A percentile compares a stretch with the other conserved stretches of the same genome.
Conservation (phyloP, 2,888 invertebrate species). For the Diarsia mendica region DNA sequence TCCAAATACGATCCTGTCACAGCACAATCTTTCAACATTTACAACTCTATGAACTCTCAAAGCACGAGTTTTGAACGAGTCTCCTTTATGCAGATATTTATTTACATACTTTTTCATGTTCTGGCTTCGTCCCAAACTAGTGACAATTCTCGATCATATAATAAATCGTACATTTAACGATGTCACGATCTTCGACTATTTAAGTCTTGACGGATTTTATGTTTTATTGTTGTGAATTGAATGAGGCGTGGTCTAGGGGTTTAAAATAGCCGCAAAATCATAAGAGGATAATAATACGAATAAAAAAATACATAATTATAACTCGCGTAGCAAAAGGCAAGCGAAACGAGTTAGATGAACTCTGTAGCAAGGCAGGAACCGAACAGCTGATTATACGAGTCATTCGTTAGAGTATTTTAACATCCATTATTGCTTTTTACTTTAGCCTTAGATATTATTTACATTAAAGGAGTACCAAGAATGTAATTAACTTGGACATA, state of each 20-base stretch:
- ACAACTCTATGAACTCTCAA: conserved; percentile 37
- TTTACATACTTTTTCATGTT: conserved; percentile 62
- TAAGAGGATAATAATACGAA: too few relatives aligned
- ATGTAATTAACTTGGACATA: too few relatives aligned
- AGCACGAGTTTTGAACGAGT: conserved; percentile 48
- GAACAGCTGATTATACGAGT: too few relatives aligned
- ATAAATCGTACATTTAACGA: conserved; percentile 58
- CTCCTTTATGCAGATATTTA: conserved; percentile 49
- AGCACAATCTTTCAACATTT: conserved; percentile 32
- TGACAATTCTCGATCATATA: conserved; percentile 52
- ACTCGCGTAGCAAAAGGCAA: too few relatives aligned
- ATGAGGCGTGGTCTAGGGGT: not conserved
- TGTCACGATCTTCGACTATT: conserved; percentile 40
- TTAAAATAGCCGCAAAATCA: too few relatives aligned
- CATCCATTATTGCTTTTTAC: too few relatives aligned
- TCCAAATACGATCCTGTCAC: not conserved
- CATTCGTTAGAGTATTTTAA: too few relatives aligned
- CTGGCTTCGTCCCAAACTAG: conserved; percentile 51
- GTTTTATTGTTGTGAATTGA: conserved; percentile 25
- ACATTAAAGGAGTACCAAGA: too few relatives aligned
- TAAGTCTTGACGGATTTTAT: conserved; percentile 29
- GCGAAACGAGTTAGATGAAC: too few relatives aligned
- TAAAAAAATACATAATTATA: too few relatives aligned
- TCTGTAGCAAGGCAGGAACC: too few relatives aligned
- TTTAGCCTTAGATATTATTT: too few relatives aligned